Evolutionary conservation across 2,113 vertebrate species (phyloP), one percentile per base, ranked within the genome.

Genomic region (Cynocephalus volans): DNA sequence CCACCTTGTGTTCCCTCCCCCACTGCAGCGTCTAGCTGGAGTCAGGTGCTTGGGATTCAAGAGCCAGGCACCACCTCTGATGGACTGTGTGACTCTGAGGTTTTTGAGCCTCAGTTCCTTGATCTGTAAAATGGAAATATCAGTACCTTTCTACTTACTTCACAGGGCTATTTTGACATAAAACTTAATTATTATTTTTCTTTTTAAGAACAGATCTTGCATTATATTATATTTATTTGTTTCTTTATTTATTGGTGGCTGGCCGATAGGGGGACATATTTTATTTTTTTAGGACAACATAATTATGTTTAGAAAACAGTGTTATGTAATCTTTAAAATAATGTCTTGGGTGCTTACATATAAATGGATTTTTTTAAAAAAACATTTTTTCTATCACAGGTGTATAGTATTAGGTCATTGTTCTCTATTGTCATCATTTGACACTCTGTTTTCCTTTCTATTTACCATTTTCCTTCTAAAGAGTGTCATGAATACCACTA

Each of bases 271-370:
- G 41, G 41, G 41, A 41, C 41, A 41, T 41, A 41, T 41, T 41
- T 41, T 41, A 41, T 41, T 41, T 41, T 80, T 73, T 56, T 23
- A 33, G 52, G 14, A 48, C 11, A 31, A 33, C 41, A 15, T 31
- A 82, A 24, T 91, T 80, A 54, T 31, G 36, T 73, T 92, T 80
- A 58, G 83, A 70, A 87, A 92, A 69, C 31, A 52, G 31, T 56
- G 24, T 79, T 69, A 52, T 77, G 19, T 60, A 28, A 85, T 21
- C 81, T 54, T 3, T 79, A 80, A 48, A 64, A 23, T 75, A 60
- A 9, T 31, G 23, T 65, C 45, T 87, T 17, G 41, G 41, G 41
- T 41, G 41, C 41, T 41, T 41, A 41, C 41, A 41, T 41, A 41
- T 41, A 56, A n/a, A 17, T 64, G 31, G 70, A 70, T 33, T 83